Evolutionary conservation across 92 coral and sea anemone species (phyloP).

Genomic region (Pocillopora grandis): DNA sequence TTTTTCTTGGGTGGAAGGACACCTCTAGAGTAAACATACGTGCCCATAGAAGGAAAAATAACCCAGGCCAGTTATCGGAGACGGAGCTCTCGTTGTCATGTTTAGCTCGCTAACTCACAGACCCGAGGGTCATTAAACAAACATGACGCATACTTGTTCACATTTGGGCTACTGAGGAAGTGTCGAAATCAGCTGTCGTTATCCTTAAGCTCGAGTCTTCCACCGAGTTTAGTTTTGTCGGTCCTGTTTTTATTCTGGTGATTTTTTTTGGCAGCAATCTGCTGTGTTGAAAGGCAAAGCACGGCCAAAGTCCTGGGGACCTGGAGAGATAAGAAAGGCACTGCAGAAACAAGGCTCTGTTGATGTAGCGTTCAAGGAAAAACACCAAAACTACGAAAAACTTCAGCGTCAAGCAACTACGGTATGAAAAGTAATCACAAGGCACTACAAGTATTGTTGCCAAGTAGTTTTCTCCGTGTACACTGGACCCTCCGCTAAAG

Average conservation of each 20-base stretch:
- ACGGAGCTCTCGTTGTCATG: no score
- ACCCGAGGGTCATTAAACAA: no score
- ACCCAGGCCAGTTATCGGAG: no score
- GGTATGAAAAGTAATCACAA: conserved; percentile 35
- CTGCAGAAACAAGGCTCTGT: conserved; percentile 29
- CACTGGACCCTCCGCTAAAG: no score
- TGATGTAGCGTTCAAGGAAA: conserved; percentile 54
- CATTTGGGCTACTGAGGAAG: no score
- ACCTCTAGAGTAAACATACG: no score
- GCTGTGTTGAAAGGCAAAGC: conserved; percentile 38
- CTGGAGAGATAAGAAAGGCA: conserved; percentile 17
- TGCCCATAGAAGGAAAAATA: no score
- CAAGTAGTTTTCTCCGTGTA: no score
- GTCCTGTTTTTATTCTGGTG: background rate
- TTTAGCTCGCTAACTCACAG: no score
- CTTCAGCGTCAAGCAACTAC: conserved; percentile 69
- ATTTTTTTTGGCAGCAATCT: conserved; percentile 25
- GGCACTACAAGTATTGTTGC: background rate
- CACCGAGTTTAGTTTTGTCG: background rate
- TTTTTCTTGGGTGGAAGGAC: no score
- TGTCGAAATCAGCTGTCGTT: no score
- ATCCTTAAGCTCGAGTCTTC: background rate
- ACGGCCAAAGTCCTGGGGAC: conserved; percentile 42
- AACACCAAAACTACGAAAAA: conserved; percentile 52
- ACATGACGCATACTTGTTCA: no score